Conservation (phyloP, 2,888 invertebrate species). For the Dryobota labecula region DNA sequence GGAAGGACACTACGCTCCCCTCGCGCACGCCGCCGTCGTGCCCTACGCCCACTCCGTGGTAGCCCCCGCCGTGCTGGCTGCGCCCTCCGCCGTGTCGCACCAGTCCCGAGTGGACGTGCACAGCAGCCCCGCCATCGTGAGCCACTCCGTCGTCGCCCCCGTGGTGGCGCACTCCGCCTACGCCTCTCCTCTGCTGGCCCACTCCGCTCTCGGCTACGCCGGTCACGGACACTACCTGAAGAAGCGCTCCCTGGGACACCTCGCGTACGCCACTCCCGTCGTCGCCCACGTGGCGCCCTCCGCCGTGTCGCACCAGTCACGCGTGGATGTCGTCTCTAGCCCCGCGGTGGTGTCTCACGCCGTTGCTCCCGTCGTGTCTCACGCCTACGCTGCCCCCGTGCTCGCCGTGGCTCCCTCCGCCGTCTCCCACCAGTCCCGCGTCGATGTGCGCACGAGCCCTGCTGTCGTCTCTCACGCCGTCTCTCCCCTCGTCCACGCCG, state of each 20-base stretch:
- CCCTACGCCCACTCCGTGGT: constrained; percentile 70
- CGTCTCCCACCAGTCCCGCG: constrained; percentile 89
- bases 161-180: constrained; percentile 58
- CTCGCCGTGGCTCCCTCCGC: constrained; percentile 80
- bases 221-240: constrained; percentile 76
- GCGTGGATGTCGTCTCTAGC: constrained; percentile 66
- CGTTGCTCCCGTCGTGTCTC: constrained; percentile 63
- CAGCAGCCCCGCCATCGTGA: constrained; percentile 74
- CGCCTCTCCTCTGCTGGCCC: constrained; percentile 64
- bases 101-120: constrained; percentile 79
- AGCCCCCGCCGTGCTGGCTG: constrained; percentile 63
- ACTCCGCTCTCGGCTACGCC: constrained; percentile 66
- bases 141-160: constrained; percentile 65
- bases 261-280: constrained; percentile 74
- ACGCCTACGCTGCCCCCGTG: constrained; percentile 73
- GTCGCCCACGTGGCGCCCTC: constrained; percentile 76
- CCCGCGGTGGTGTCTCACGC: constrained; percentile 74
- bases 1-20: constrained; percentile 78
- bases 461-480: constrained; percentile 73
- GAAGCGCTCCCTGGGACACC: constrained; percentile 77
- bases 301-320: constrained; percentile 88
- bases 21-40: constrained; percentile 62
- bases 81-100: constrained; percentile 76
- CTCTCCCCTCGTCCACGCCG: constrained; percentile 73
- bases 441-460: constrained; percentile 78